These are phyloP conservation scores for Sarcophaga caerulescens DNA, from an alignment of 2,888 invertebrate species.

Conservation along the genomic window DNA sequence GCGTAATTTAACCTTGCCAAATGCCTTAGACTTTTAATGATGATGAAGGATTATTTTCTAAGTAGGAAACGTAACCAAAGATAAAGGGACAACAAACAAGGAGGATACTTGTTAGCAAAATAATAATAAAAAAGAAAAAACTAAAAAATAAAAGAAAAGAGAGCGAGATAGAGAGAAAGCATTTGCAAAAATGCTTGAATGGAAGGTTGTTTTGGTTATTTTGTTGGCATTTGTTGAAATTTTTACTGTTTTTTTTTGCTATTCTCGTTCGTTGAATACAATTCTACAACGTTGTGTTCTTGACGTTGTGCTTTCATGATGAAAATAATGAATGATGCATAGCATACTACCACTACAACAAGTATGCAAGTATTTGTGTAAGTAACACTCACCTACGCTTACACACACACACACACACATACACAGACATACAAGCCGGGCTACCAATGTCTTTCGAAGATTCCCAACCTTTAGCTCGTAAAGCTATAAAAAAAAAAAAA, in stretches of 20 bases:
- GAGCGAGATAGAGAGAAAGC: neutral
- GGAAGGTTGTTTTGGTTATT: slow-evolving; percentile 48
- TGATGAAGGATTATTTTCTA: slow-evolving; percentile 60
- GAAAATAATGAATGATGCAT: slow-evolving; percentile 33
- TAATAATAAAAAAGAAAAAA: neutral
- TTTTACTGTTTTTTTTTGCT: slow-evolving; percentile 39
- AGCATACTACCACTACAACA: neutral
- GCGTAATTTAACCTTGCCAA: slow-evolving; percentile 57
- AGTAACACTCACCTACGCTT: slow-evolving; percentile 10
- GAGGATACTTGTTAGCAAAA: neutral
- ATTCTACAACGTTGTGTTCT: too few relatives aligned
- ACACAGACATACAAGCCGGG: too few relatives aligned
- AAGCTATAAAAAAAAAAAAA: too few relatives aligned
- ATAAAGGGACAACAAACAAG: slow-evolving; percentile 4
- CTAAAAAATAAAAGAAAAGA: neutral
- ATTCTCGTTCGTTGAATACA: neutral
- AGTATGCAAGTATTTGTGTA: neutral
- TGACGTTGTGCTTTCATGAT: neutral
- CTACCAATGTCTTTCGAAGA: too few relatives aligned
- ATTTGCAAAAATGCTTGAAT: slow-evolving; percentile 48
- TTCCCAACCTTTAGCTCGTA: too few relatives aligned
- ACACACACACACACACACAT: neutral
- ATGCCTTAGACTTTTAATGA: slow-evolving; percentile 61
- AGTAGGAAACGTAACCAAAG: slow-evolving; percentile 39
- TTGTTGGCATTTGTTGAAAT: slow-evolving; percentile 47